phyloP scores from a whole-genome alignment of 2,797 vertebrate species.

The Antennarius maculatus region DNA sequence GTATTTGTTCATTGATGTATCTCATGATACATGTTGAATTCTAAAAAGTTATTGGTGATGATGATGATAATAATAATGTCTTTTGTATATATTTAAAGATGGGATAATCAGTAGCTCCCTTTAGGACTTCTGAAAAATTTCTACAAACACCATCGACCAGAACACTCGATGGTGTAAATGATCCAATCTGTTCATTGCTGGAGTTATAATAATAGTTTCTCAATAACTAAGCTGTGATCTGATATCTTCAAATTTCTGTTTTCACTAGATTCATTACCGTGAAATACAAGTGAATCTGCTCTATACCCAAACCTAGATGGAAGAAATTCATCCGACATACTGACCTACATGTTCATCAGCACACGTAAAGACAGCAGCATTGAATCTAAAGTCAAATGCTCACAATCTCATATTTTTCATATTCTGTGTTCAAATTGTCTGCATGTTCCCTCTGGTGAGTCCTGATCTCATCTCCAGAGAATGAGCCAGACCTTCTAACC shows the following conservation, averaged over 20 bases:
- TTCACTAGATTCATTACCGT: constrained; percentile 66
- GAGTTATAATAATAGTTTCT: not conserved
- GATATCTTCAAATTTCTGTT: constrained; percentile 20
- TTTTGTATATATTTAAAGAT: constrained; percentile 44
- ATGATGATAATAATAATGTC: not conserved
- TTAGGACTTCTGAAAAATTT: constrained; percentile 34
- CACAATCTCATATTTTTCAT: too few species aligned
- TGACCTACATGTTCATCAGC: rapidly evolving
- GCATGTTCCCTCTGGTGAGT: not conserved
- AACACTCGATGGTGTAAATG: constrained; percentile 71
- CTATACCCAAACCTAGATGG: constrained; percentile 51
- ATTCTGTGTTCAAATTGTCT: constrained; percentile 6
- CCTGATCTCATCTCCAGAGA: too few species aligned
- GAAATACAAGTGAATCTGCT: constrained; percentile 56
- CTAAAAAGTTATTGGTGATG: not conserved
- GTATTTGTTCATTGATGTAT: not conserved
- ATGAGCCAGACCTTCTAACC: too few species aligned
- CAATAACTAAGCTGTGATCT: not conserved
- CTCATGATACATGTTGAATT: not conserved
- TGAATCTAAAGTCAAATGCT: not conserved
- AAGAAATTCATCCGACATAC: not conserved
- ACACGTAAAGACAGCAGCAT: not conserved
- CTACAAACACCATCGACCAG: constrained; percentile 21
- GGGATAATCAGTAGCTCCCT: constrained; percentile 51
- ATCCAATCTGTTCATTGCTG: not conserved